Evolutionary conservation across 2,888 invertebrate species (phyloP).

Genomic region (Ophonus ardosiacus): DNA sequence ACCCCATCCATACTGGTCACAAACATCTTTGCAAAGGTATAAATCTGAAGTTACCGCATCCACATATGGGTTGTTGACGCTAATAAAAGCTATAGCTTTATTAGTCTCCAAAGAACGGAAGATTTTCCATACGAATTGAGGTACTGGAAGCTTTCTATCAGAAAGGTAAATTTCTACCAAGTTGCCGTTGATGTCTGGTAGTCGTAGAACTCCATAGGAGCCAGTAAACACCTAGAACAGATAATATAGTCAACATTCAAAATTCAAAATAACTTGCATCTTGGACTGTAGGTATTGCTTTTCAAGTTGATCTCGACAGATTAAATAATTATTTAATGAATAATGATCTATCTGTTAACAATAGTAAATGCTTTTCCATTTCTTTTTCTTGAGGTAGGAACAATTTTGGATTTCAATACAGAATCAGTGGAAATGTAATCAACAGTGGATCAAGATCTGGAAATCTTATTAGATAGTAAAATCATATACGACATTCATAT

Average conservation of each 20-base stretch:
- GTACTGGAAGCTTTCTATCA: constrained; percentile 73
- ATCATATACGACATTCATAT: too few species aligned
- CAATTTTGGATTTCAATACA: too few species aligned
- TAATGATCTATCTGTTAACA: too few species aligned
- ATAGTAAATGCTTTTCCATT: too few species aligned
- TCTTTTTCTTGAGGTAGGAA: too few species aligned
- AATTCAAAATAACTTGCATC: too few species aligned
- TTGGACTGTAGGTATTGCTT: constrained; percentile 76
- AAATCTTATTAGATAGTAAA: too few species aligned
- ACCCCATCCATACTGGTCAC: constrained; percentile 72
- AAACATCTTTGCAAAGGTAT: constrained; percentile 73
- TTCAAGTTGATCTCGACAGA: constrained; percentile 69
- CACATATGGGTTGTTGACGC: constrained; percentile 77
- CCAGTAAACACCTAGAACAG: constrained; percentile 66
- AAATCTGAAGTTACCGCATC: constrained; percentile 66
- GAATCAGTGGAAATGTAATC: too few species aligned
- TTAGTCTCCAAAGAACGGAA: constrained; percentile 73
- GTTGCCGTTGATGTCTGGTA: constrained; percentile 72
- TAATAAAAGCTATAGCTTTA: constrained; percentile 75
- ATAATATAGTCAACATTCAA: not conserved
- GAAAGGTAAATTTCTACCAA: constrained; percentile 73
- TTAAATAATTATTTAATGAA: too few species aligned
- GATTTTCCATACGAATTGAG: constrained; percentile 76
- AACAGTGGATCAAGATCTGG: too few species aligned
- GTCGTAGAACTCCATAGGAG: constrained; percentile 73